Base-by-base conservation (phyloP, 2,888 invertebrate genomes). In the Corythucha ciliata region DNA sequence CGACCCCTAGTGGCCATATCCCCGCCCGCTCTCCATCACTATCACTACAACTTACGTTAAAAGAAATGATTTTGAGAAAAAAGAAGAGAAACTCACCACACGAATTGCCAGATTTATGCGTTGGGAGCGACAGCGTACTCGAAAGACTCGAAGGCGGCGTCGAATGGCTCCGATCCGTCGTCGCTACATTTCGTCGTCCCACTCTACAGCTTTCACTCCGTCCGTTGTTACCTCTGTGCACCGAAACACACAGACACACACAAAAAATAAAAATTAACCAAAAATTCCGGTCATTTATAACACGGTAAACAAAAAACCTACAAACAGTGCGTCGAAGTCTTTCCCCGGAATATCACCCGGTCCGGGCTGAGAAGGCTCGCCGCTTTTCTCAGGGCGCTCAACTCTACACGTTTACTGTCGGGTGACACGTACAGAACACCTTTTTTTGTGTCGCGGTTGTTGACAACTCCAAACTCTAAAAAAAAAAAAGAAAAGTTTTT, bases 401-500 rank as follows among this genome's bases (percentile, higher is more conserved):
- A 48, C 39, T 56, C 58, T 33, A 44, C 52, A 29, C 45, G 44
- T 32, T 48, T 55, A 27, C 37, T 37, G 32, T 53, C 53, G n/a
- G 53, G 51, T 2, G 57, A 55, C 6, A 59, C 54, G 27, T 58
- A 56, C 16, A 59, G 48, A 18, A 59, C 57, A 47, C 55, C n/a
- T n/a, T n/a, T 56, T 51, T 58, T 60, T 34, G 50, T 57, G 14
- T 46, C 44, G 29, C 52, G 48, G 26, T 57, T 59, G n/a, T 46
- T 51, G 14, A 42, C 45, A 41, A 53, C 48, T 29, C 70, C 70
- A 54, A 70, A 70, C 53, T 71, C 70, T 69, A 58, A 27, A 53
- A 36, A 45, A 5, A 27, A 40, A 36, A 36, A 4, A 22, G 8
- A 29, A 29, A 8, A 29, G 8, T 29, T 29, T 29, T 29, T 29